Evolutionary conservation across 2,113 vertebrate species (phyloP).

Genomic region (Cettia cetti): DNA sequence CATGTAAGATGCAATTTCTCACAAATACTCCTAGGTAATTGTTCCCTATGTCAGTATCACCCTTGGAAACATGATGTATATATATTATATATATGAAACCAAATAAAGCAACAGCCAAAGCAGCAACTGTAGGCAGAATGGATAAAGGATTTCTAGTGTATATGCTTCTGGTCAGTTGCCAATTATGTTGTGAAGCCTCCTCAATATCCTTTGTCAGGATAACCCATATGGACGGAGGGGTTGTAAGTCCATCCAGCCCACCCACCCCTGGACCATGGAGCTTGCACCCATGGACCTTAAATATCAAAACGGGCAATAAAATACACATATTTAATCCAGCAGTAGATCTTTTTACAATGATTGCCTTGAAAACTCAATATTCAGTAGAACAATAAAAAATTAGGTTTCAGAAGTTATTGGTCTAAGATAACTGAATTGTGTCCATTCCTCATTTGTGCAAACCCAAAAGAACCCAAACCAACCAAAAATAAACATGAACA

Average conservation of each 20-base stretch:
- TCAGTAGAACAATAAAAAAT: not conserved
- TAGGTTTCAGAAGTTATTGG: not conserved
- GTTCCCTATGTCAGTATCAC: not conserved
- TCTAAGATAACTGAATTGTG: not conserved
- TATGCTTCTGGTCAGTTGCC: not conserved
- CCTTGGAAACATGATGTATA: not conserved
- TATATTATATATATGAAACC: not conserved
- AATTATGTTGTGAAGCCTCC: not conserved
- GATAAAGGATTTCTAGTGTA: not conserved
- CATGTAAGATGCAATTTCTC: not conserved
- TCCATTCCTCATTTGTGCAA: not conserved
- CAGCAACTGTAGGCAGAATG: not conserved
- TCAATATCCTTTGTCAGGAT: not conserved
- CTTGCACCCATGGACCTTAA: not conserved
- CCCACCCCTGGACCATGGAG: rapidly evolving
- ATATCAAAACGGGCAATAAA: not conserved
- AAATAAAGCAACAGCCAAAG: not conserved
- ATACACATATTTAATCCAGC: not conserved
- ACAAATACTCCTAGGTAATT: not conserved
- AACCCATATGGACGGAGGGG: not conserved
- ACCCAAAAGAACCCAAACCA: not conserved
- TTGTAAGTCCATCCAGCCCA: not conserved
- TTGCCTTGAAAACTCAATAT: not conserved
- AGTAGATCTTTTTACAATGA: not conserved
- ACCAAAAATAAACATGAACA: not conserved